Conservation (phyloP, 2,113 vertebrate species). For the Microtus pennsylvanicus region DNA sequence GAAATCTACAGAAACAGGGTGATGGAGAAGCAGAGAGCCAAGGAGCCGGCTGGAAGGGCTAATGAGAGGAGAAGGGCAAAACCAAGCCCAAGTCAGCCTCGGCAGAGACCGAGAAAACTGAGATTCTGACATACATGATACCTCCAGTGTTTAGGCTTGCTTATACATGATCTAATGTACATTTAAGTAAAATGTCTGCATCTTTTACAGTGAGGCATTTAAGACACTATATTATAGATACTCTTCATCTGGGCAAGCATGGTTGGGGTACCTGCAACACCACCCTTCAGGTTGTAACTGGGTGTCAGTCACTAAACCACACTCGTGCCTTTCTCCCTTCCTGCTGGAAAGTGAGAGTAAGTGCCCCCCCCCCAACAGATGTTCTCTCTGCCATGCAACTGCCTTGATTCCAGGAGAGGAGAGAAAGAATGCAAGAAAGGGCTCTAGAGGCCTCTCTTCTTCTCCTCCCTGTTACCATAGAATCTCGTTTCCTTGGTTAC, state of each 20-base stretch:
- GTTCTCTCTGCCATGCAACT: neutral
- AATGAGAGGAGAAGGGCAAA: neutral
- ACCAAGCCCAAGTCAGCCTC: neutral
- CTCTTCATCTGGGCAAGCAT: neutral
- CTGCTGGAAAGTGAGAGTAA: neutral
- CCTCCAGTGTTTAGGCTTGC: neutral
- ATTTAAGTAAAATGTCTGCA: neutral
- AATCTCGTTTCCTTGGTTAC: constrained; percentile 90
- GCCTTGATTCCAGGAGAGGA: constrained; percentile 66
- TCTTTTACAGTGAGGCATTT: too few relatives aligned
- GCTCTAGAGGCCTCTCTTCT: constrained; percentile 70
- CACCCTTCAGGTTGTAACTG: neutral
- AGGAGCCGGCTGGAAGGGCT: fast-evolving
- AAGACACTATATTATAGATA: neutral
- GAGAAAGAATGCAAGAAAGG: constrained; percentile 71
- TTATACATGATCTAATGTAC: neutral
- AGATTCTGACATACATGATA: neutral
- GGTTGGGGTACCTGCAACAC: neutral
- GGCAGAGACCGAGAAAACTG: neutral
- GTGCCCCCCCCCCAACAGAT: neutral
- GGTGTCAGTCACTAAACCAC: neutral
- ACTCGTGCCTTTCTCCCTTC: neutral
- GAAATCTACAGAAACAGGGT: neutral
- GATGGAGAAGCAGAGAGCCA: neutral
- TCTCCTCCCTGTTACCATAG: constrained; percentile 88